Evolutionary conservation across 2,888 invertebrate genomes (phyloP), one percentile per base, ranked within the genome.

Genomic region (Stramonita haemastoma): DNA sequence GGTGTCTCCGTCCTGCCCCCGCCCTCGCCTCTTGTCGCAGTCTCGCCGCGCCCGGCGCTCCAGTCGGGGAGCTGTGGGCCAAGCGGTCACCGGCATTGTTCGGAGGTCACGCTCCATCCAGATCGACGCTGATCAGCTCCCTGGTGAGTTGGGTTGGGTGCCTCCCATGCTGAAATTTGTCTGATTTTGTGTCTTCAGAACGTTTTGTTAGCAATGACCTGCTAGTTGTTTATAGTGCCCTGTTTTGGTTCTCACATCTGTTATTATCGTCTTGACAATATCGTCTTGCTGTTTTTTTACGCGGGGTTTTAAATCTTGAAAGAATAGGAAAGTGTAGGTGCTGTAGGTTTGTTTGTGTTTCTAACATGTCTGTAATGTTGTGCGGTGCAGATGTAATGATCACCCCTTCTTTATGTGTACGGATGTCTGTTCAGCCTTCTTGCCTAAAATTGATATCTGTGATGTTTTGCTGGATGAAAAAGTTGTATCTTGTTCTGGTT

Each of bases 71-170:
- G 70, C 86, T 8, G 32, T 66, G 29, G 88, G 85, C 32, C 94
- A 77, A 13, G 77, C 95, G 0, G 98, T 99, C 34, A 97, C 98
- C 94, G 99, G 99, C 88, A 98, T 99, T 81, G 98, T 99, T 90
- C 98, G 98, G 96, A 98, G 99, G 95, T 99, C 99, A 0, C 97
- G 99, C 92, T 98, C 98, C 22, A 99, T 99, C 92, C 98, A 98
- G 95, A 98, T 98, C 15, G 98, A 96, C 88, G 93, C 95, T 29
- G 95, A 95, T 77, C 95, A 96, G 87, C 91, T 94, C 36, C 95
- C 95, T 92, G 96, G 96, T 96, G 93, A 91, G 91, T 89, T 32
- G 13, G 32, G 46, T 5, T 2, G 46, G 46, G 46, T n/a, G 73
- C 29, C 29, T 73, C 26, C 73, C 29, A 19, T 73, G 73, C 11